Percentiles rank a stretch among this genome's conserved stretches.
These are phyloP conservation scores for Naja naja DNA, from an alignment of 2,113 vertebrate genomes.

Conservation along the genomic window DNA sequence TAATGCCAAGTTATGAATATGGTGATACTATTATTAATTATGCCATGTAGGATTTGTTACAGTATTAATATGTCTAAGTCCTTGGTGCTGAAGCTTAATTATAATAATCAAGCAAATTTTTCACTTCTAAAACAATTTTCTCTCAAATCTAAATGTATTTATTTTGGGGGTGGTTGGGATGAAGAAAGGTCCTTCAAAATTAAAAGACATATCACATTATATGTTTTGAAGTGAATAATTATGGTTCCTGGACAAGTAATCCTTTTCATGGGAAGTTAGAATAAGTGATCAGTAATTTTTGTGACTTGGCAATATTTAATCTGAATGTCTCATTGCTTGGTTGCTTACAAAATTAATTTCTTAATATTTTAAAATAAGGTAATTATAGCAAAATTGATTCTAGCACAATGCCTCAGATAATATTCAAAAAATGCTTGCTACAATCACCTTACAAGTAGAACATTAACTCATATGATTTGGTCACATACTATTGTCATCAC, in stretches of 20 bases:
- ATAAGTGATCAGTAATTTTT: background rate
- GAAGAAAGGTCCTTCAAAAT: background rate
- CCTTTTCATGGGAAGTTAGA: background rate
- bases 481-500: background rate
- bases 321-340: background rate
- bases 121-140: background rate
- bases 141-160: background rate
- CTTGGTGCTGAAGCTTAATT: background rate
- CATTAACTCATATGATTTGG: background rate
- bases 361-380: background rate
- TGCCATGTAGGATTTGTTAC: background rate
- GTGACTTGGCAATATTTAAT: background rate
- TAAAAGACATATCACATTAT: background rate
- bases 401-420: background rate
- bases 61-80: background rate
- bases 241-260: background rate
- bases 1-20: background rate
- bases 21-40: background rate
- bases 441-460: background rate
- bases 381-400: background rate
- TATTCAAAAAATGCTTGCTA: background rate
- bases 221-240: background rate
- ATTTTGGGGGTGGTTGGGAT: background rate
- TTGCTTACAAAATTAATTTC: background rate
- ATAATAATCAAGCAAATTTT: background rate